These are phyloP conservation scores for Patiria pectinifera DNA, from an alignment of 53 echinoderm and acorn worm genomes.

Conservation along the genomic window DNA sequence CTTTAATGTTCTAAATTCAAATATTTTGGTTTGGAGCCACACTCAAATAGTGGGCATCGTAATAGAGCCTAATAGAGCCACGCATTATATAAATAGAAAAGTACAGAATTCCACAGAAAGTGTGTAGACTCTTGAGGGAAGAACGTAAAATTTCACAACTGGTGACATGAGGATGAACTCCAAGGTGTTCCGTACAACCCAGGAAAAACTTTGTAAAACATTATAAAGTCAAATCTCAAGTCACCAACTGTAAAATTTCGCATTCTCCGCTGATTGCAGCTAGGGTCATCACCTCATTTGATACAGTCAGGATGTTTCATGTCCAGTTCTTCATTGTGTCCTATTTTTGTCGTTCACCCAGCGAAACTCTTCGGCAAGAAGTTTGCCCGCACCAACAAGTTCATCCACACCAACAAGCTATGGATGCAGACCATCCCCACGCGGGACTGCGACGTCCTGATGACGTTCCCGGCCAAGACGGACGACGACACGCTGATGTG, in stretches of 20 bases:
- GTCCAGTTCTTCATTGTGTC: neutral
- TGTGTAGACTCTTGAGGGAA: no score
- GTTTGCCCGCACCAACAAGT: conserved; percentile 94
- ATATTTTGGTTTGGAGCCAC: no score
- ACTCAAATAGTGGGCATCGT: no score
- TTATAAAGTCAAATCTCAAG: no score
- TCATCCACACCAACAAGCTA: conserved; percentile 89
- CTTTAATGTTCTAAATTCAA: no score
- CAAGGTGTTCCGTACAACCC: no score
- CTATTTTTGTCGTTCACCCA: neutral
- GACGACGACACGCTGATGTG: conserved; percentile 87
- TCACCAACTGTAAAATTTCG: neutral
- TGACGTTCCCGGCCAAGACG: conserved; percentile 92
- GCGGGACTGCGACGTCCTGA: conserved; percentile 86
- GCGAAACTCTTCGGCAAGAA: conserved; percentile 92
- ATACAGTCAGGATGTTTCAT: neutral
- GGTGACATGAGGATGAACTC: no score
- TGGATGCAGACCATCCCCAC: conserved; percentile 93
- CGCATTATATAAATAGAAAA: no score
- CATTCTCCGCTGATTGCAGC: neutral
- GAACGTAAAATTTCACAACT: no score
- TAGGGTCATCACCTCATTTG: neutral
- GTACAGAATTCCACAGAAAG: no score
- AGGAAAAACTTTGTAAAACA: no score
- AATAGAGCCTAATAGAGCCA: no score